phyloP scores from a whole-genome alignment of 2,113 vertebrate species.

The Sceloporus tristichus region DNA sequence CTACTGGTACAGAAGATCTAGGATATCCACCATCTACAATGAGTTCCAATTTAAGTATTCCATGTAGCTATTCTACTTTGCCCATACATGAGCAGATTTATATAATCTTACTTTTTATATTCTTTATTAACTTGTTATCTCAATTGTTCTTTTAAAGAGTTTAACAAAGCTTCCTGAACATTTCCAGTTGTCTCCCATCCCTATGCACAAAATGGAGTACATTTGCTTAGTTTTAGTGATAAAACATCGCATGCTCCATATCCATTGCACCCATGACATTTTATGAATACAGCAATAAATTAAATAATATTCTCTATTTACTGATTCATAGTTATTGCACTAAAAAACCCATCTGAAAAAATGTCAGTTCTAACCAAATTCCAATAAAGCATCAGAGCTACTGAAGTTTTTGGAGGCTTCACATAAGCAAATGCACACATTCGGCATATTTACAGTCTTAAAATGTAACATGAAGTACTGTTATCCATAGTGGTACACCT shows the following conservation, averaged over 20 bases:
- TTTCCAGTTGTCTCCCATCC: background rate
- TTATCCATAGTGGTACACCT: background rate
- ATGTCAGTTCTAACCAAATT: background rate
- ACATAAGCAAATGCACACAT: background rate
- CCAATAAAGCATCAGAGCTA: conserved; percentile 10
- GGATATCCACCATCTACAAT: background rate
- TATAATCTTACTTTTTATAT: background rate
- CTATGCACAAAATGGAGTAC: background rate
- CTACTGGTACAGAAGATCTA: fast-evolving
- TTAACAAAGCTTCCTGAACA: background rate
- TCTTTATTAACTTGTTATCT: background rate
- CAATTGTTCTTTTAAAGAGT: background rate
- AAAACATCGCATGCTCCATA: background rate
- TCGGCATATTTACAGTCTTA: background rate
- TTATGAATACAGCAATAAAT: background rate
- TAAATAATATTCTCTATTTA: background rate
- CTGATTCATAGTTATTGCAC: background rate
- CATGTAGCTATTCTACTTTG: background rate
- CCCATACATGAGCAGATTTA: background rate
- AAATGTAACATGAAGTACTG: conserved; percentile 3
- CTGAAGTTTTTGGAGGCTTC: background rate
- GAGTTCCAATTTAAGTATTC: background rate
- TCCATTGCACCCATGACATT: background rate
- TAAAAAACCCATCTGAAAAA: background rate
- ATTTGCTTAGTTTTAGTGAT: background rate